These are phyloP conservation scores for Phylloscopus whistleri DNA, from an alignment of 2,113 vertebrate species.

Conservation along the genomic window DNA sequence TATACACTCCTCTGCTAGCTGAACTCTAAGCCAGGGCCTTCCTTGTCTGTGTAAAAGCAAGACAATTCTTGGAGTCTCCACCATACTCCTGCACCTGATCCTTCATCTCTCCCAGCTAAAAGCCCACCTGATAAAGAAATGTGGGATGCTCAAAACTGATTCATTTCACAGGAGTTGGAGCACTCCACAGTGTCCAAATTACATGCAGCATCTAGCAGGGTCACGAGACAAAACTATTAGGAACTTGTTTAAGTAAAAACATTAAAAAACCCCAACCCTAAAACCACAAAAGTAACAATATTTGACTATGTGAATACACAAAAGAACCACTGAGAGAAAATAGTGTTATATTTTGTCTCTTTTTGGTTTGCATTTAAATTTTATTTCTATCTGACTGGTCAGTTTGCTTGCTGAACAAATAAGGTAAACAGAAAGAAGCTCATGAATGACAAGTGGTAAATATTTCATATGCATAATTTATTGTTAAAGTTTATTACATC, in stretches of 20 bases:
- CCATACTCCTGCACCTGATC: not conserved
- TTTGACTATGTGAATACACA: not conserved
- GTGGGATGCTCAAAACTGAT: not conserved
- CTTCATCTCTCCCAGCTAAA: not conserved
- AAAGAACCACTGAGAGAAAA: not conserved
- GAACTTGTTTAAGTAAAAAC: not conserved
- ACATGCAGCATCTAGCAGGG: not conserved
- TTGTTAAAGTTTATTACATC: conserved; percentile 79
- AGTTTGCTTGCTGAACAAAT: not conserved
- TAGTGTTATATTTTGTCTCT: not conserved
- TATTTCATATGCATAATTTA: conserved; percentile 76
- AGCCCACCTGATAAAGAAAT: not conserved
- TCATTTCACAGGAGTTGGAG: not conserved
- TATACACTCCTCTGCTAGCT: not conserved
- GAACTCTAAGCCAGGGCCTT: not conserved
- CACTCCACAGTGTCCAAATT: not conserved
- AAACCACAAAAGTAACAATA: not conserved
- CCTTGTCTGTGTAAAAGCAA: not conserved
- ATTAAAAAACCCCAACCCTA: not conserved
- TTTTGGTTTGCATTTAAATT: not conserved
- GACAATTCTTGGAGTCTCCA: not conserved
- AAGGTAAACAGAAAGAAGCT: conserved; percentile 29
- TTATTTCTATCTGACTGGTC: not conserved
- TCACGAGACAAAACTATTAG: not conserved
- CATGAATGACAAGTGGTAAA: conserved; percentile 45